Evolutionary conservation across 2,113 vertebrate genomes (phyloP), one percentile per base, ranked within the genome.

Genomic region (Gambusia affinis): DNA sequence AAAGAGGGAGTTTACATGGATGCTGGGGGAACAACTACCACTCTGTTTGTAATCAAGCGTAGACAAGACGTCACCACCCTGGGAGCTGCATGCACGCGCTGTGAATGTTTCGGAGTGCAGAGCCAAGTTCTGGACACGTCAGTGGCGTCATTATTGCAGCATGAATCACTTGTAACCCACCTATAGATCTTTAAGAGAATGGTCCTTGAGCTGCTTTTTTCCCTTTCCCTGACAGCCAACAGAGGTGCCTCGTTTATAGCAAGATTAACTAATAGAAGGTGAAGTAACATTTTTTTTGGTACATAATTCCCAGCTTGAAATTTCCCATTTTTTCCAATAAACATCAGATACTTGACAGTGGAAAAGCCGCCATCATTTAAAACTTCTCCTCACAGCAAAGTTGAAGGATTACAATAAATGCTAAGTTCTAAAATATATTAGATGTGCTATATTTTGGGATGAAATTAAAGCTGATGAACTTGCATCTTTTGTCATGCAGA

Each of bases 31-130:
- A 85, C 84, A 92, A 89, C 79, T 33, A 57, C 31, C 70, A 65
- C 70, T 86, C 78, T 88, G 88, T 89, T 88, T 75, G 37, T 77
- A 85, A 62, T 90, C 83, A 82, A 83, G 78, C 64, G 33, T 22
- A 83, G 67, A 71, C 62, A 75, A 92, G 86, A 88, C 70, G 75
- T 87, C 83, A 87, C 73, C 31, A 3, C 70, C 77, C 80, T 42
- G 85, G 83, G 86, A 91, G 67, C 78, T 62, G 74, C n/a, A 63
- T 70, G 75, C 44, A 68, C 60, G 37, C 42, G 73, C 8, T 62
- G 81, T 63, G 60, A 76, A 4, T 75, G 73, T 76, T 70, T 80
- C 68, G 62, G 86, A 82, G 69, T 85, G 69, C 69, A 67, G 68
- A 88, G 27, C 63, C 69, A 89, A 67, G 78, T 70, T 67, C 67